These are phyloP conservation scores for Dendrocincla fuliginosa DNA, from an alignment of 2,797 vertebrate species.

Conservation along the genomic window DNA sequence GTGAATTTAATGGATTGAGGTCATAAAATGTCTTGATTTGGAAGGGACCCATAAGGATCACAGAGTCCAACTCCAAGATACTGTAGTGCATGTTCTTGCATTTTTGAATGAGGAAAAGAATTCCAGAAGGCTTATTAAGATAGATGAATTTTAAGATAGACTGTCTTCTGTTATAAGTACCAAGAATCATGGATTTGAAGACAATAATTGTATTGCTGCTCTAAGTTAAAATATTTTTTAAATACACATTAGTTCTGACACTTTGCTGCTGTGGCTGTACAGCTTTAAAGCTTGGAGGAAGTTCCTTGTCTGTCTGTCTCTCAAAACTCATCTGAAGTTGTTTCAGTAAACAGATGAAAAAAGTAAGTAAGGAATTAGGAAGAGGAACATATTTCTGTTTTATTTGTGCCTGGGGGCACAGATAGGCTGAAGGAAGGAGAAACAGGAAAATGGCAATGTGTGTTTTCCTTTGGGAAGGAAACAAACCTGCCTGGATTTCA, in stretches of 20 bases:
- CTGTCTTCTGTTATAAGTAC: neutral
- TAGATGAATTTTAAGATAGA: neutral
- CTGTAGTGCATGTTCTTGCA: neutral
- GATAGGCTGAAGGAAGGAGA: neutral
- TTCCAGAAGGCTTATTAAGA: neutral
- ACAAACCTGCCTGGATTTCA: neutral
- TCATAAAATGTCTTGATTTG: neutral
- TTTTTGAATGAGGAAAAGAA: neutral
- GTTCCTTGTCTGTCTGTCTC: neutral
- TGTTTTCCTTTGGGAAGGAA: neutral
- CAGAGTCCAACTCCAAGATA: neutral
- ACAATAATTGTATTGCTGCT: neutral
- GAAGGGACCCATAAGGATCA: neutral
- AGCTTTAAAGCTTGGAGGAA: neutral
- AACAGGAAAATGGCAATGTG: neutral
- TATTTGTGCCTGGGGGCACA: neutral
- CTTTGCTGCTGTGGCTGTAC: neutral
- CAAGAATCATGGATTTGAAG: neutral
- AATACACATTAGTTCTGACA: neutral
- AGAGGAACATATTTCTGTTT: accelerated
- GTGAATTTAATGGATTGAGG: neutral
- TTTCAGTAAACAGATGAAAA: neutral
- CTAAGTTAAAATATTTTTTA: neutral
- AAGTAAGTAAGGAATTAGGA: neutral
- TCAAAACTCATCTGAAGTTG: neutral